Conservation (phyloP, 2,888 invertebrate species). For the Pycnomerus fuliginosus region DNA sequence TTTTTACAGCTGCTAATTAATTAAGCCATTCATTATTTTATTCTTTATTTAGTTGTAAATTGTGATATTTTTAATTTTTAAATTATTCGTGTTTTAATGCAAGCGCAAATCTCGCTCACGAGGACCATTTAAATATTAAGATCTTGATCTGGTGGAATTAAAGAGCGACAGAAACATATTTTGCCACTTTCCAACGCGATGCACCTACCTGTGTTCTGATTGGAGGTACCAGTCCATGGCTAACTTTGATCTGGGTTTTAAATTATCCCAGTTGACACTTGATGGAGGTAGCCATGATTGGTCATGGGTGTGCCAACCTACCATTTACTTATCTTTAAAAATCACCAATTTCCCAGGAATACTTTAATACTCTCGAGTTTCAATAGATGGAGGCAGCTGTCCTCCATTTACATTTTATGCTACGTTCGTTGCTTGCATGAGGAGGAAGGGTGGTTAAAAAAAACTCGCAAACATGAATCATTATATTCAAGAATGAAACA, state of each 20-base stretch:
- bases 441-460: slow-evolving; percentile 2
- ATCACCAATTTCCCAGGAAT: slow-evolving; percentile 11
- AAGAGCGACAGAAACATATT: too few species aligned
- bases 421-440: slow-evolving; percentile 5
- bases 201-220: slow-evolving; percentile 20
- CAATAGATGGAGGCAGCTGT: slow-evolving; percentile 32
- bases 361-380: slow-evolving; percentile 14
- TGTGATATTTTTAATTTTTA: too few species aligned
- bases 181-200: too few species aligned
- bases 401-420: too few species aligned
- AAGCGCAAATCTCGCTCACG: too few species aligned
- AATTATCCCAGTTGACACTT: slow-evolving; percentile 34
- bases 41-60: too few species aligned
- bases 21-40: too few species aligned
- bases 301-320: slow-evolving; percentile 29
- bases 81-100: too few species aligned
- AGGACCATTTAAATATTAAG: too few species aligned
- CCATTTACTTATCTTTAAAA: slow-evolving; percentile 10
- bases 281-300: slow-evolving; percentile 37
- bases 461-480: slow-evolving; percentile 7
- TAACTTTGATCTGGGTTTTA: slow-evolving; percentile 34
- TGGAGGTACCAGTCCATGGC: slow-evolving; percentile 33
- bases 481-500: too few species aligned
- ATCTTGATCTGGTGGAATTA: too few species aligned
- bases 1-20: too few species aligned